Conservation (phyloP, 2,888 invertebrate genomes). For the Melanostoma mellinum region DNA sequence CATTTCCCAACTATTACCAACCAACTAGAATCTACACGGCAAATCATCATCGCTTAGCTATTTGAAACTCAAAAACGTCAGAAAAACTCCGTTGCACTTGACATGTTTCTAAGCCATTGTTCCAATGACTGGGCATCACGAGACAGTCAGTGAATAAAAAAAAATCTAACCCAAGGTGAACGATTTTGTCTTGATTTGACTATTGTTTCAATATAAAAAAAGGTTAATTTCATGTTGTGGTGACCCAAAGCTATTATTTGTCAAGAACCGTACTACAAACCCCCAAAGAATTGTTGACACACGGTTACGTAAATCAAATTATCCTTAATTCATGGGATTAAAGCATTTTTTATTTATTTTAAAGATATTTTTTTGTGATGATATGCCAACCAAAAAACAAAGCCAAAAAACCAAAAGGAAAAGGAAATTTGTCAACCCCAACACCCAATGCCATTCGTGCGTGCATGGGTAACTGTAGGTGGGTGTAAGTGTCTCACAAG, state of each 20-base stretch:
- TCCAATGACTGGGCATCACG: slow-evolving; percentile 6
- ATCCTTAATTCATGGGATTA: slow-evolving; percentile 26
- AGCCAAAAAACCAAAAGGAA: too few species aligned
- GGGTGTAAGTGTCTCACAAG: neutral
- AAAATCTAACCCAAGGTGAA: too few species aligned
- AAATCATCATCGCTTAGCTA: too few species aligned
- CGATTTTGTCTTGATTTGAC: neutral
- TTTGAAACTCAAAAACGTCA: neutral
- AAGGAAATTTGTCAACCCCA: too few species aligned
- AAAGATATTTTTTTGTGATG: slow-evolving; percentile 4
- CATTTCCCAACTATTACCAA: too few species aligned
- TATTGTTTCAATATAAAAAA: neutral
- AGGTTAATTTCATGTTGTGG: slow-evolving; percentile 8
- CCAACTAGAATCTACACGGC: too few species aligned
- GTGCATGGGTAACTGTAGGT: neutral
- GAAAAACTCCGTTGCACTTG: slow-evolving; percentile 41
- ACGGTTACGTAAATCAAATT: slow-evolving; percentile 41
- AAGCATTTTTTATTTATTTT: neutral
- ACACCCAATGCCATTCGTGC: neutral
- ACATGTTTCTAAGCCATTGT: slow-evolving; percentile 34
- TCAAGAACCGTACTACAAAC: neutral
- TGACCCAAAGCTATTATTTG: slow-evolving; percentile 20
- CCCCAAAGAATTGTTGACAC: slow-evolving; percentile 29
- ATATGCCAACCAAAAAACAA: too few species aligned
- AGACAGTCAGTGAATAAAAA: too few species aligned